Conservation (phyloP, 2,888 invertebrate species). For the Eucera pruinosa region DNA sequence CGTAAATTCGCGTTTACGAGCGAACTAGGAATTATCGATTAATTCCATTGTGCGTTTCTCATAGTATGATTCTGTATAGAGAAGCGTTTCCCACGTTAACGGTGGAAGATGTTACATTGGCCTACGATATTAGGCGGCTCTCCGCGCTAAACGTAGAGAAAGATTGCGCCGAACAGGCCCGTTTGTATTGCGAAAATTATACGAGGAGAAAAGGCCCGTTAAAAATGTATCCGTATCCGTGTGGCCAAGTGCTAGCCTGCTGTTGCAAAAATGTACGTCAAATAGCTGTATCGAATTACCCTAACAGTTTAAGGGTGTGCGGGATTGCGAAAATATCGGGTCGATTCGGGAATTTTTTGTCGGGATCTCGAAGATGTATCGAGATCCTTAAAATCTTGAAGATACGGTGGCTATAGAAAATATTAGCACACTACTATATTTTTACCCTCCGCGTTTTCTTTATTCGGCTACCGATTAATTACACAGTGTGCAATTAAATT, state of each 20-base stretch:
- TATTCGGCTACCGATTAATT: too few relatives aligned
- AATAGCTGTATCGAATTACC: too few relatives aligned
- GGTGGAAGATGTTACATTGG: constrained; percentile 94
- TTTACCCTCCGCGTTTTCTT: too few relatives aligned
- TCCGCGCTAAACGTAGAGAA: constrained; percentile 90
- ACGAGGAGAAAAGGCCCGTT: constrained; percentile 90
- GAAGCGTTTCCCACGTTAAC: constrained; percentile 95
- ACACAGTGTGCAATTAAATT: too few relatives aligned
- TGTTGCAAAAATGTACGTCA: constrained; percentile 88
- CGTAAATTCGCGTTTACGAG: constrained; percentile 61
- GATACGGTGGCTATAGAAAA: too few relatives aligned
- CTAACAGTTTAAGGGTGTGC: too few relatives aligned
- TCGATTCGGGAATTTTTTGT: too few relatives aligned
- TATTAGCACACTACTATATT: too few relatives aligned
- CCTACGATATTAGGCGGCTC: constrained; percentile 93
- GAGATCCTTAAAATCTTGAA: too few relatives aligned
- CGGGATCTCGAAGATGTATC: too few relatives aligned
- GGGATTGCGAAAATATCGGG: too few relatives aligned
- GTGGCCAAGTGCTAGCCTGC: constrained; percentile 88
- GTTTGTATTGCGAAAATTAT: constrained; percentile 92
- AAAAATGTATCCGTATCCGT: constrained; percentile 89
- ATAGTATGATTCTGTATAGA: constrained; percentile 84
- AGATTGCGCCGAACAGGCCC: constrained; percentile 91
- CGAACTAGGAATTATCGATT: background rate
- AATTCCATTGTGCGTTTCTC: background rate